Evolutionary conservation across 2,797 vertebrate genomes (phyloP), one percentile per base, ranked within the genome.

Genomic region (Syngnathus rostellatus): DNA sequence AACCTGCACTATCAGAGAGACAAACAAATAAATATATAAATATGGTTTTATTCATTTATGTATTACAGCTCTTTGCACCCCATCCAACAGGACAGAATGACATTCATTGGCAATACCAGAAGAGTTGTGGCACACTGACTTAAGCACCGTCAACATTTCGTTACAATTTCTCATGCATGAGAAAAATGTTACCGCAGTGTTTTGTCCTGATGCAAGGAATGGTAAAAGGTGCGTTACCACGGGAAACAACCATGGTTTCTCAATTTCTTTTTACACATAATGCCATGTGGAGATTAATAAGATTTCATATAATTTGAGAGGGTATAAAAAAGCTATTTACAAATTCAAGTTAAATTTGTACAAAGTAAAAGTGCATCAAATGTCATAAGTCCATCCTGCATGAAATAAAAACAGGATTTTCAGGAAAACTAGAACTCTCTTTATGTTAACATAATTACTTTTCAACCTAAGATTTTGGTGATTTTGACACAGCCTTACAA

Each of bases 281-380:
- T 50, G 62, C 45, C 62, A 38, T 50, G 46, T 51, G 45, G 17
- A n/a, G 31, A 51, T 38, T 50, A 64, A 46, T 48, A 19, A 43
- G 14, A 58, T 38, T 62, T 40, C 19, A 23, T 60, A 40, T n/a
- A 41, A 76, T 54, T 73, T 69, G 67, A 76, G 79, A 81, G 77
- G 57, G 70, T 82, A 80, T 81, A 83, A 66, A 58, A 87, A 84
- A 68, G 62, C 81, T 91, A 90, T 90, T 90, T 90, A 91, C 89
- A 92, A 86, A 85, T 91, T 92, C 90, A 92, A 91, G 91, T 91
- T 90, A 77, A 83, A 77, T 85, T 86, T 85, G 76, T 88, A 89
- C 83, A 88, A 88, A 75, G 79, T 88, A 83, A 91, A 92, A 92
- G 91, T 92, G 91, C 91, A 91, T 92, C 81, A 85, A 86, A 86